Percentiles rank a stretch among this genome's conserved stretches.
Conservation (phyloP, 2,888 invertebrate species). For the Idaea aversata region DNA sequence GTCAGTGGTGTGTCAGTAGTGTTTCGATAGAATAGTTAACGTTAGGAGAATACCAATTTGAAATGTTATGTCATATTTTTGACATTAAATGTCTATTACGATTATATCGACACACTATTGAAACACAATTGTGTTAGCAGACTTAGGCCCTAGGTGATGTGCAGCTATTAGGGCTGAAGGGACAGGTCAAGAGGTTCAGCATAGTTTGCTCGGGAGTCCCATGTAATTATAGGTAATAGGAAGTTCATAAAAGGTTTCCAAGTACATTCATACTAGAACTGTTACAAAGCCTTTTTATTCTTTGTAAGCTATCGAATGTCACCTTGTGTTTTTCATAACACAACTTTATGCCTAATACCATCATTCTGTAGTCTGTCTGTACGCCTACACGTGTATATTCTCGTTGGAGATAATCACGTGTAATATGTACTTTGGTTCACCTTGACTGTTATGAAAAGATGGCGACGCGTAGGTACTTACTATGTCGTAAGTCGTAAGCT, state of each 20-base stretch:
- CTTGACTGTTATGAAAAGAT: conserved; percentile 29
- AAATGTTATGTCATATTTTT: no score
- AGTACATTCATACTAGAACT: background rate
- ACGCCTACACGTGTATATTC: conserved; percentile 16
- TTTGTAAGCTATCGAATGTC: background rate
- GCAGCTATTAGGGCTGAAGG: no score
- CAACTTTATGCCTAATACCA: background rate
- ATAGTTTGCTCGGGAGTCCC: no score
- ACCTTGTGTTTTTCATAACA: background rate
- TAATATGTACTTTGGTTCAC: conserved; percentile 25
- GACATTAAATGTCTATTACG: no score
- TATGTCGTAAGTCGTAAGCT: conserved; percentile 38
- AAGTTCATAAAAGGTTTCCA: background rate
- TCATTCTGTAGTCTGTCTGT: conserved; percentile 4
- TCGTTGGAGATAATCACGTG: conserved; percentile 21
- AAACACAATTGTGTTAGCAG: no score
- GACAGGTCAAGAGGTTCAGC: no score
- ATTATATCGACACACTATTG: no score
- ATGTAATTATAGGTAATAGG: no score
- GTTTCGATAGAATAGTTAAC: no score
- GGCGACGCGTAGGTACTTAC: conserved; percentile 31
- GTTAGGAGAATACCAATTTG: no score
- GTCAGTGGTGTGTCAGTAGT: no score
- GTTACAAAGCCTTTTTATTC: background rate
- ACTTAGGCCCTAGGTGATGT: no score